Evolutionary conservation across 2,113 vertebrate species (phyloP), one percentile per base, ranked within the genome.

Genomic region (Psephotus haematonotus): DNA sequence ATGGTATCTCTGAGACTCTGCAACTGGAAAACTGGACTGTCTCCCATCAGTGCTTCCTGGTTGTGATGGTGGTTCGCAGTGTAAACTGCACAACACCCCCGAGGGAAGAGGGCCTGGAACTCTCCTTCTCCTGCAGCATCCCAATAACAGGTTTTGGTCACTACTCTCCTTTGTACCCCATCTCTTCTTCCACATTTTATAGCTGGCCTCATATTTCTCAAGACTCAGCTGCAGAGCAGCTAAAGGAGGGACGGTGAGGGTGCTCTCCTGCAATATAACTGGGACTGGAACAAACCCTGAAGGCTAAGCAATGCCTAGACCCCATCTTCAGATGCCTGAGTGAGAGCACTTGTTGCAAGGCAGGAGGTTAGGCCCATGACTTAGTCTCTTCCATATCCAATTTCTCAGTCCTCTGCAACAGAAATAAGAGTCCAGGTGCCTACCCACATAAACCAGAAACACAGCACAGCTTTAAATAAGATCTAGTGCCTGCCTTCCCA

Each of bases 1-100:
- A 92, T 71, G 90, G 60, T 0, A 86, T 24, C 74, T 81, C 64
- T 47, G 80, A 80, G 82, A 46, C 80, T 50, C 65, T 53, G 60
- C 63, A 83, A 71, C 68, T 17, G 3, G 64, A 86, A 71, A 59
- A 64, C 19, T 0, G 2, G 91, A 65, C 91, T 17, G 3, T 29
- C 25, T 74, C 80, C 57, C 60, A 19, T 11, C 0, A 12, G 31
- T 64, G 62, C 41, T 70, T 81, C 28, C 88, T 35, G 37, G 71
- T 63, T 83, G 43, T 10, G 53, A 49, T 20, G 59, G 49, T 49
- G 72, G 50, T 2, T 63, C 6, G 6, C 15, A 7, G 49, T 13
- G 44, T 13, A 53, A 62, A 90, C 49, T 3, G 24, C 4, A 1
- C 3, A 43, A 37, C 0, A 1, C 31, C 41, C 0, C 0, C 27